Evolutionary conservation across 1,140 invertebrate species (phyloP).

Genomic region (Calephelis nemesis): DNA sequence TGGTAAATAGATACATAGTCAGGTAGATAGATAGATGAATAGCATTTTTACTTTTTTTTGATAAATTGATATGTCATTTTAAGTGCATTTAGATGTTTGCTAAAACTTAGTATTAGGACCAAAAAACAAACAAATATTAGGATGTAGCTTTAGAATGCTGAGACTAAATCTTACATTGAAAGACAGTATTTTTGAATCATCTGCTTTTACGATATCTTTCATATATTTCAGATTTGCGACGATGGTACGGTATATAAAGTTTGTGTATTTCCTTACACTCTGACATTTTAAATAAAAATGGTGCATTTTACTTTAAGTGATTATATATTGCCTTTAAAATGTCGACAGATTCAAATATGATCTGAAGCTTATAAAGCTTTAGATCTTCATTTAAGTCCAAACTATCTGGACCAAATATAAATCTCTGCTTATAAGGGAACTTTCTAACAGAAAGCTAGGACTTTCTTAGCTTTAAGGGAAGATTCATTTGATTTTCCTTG

Average conservation of each 20-base stretch:
- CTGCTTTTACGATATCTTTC: background rate
- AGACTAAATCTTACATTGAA: too few species aligned
- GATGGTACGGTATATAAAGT: too few species aligned
- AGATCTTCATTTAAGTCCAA: background rate
- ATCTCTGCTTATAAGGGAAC: background rate
- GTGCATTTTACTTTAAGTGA: slow-evolving; percentile 8
- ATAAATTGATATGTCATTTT: too few species aligned
- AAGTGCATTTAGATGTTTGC: too few species aligned
- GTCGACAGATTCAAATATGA: background rate
- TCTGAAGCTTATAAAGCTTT: slow-evolving; percentile 2
- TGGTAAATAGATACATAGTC: too few species aligned
- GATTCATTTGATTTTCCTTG: background rate
- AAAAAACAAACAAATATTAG: too few species aligned
- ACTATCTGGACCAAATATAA: background rate
- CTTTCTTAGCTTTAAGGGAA: background rate
- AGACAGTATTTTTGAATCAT: slow-evolving; percentile 6
- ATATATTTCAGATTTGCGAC: too few species aligned
- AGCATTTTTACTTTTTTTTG: too few species aligned
- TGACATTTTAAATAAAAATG: background rate
- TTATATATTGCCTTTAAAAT: slow-evolving; percentile 7
- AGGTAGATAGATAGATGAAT: too few species aligned
- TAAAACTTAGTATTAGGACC: too few species aligned
- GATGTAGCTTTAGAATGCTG: too few species aligned
- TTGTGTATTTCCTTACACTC: too few species aligned
- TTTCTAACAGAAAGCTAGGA: background rate